phyloP scores from a whole-genome alignment of 2,797 vertebrate species.

The Champsocephalus gunnari region DNA sequence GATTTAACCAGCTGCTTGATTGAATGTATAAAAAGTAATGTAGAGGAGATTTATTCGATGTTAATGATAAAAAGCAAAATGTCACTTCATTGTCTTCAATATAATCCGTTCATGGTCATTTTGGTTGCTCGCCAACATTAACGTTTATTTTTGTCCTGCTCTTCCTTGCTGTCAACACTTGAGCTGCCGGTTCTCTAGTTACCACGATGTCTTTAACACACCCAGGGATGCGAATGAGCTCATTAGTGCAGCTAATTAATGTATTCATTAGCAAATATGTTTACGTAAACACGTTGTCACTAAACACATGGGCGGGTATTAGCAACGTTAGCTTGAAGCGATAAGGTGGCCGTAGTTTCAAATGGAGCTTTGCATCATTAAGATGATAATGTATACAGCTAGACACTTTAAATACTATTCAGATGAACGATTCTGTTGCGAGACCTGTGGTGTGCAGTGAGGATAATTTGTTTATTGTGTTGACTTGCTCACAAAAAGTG shows the following conservation, averaged over 20 bases:
- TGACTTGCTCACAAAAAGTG: constrained; percentile 57
- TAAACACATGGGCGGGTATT: constrained; percentile 46
- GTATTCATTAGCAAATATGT: constrained; percentile 65
- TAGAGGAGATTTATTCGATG: neutral
- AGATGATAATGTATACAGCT: constrained; percentile 52
- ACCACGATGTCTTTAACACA: constrained; percentile 29
- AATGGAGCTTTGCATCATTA: constrained; percentile 45
- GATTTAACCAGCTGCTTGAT: neutral
- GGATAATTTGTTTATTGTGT: constrained; percentile 29
- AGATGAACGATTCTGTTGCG: constrained; percentile 25
- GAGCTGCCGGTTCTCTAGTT: constrained; percentile 21
- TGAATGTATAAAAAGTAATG: neutral
- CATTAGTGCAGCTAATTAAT: constrained; percentile 65
- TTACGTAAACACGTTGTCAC: constrained; percentile 61
- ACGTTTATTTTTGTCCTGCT: constrained; percentile 5
- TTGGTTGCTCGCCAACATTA: neutral
- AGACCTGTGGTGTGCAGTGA: constrained; percentile 22
- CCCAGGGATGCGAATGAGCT: constrained; percentile 41
- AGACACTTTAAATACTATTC: constrained; percentile 34
- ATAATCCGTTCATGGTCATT: constrained; percentile 14
- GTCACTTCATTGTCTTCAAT: neutral
- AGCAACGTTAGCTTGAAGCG: constrained; percentile 27
- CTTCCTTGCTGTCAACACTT: constrained; percentile 18
- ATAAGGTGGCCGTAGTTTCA: constrained; percentile 11
- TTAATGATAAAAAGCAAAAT: constrained; percentile 3